These are phyloP conservation scores for Junonia oenone DNA, from an alignment of 2,888 invertebrate species.

Conservation along the genomic window DNA sequence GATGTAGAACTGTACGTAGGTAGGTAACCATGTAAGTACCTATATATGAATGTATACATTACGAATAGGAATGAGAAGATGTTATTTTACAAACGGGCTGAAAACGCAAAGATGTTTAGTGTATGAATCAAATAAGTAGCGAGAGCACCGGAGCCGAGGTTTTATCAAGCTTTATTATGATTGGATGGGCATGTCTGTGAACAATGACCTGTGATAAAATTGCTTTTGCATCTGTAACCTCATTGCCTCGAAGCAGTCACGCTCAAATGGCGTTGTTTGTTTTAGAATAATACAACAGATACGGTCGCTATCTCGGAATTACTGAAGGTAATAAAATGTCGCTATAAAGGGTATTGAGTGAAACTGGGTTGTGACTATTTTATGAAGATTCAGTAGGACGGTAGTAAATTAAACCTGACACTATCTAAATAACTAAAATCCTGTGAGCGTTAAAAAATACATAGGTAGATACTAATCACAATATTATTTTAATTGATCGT, in stretches of 20 bases:
- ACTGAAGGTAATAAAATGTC: conserved; percentile 14
- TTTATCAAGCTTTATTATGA: conserved; percentile 25
- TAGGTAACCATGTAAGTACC: too few relatives aligned
- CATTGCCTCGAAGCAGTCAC: conserved; percentile 15
- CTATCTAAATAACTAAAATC: not conserved
- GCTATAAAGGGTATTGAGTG: conserved; percentile 8
- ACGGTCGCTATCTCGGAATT: conserved; percentile 5
- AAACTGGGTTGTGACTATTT: conserved; percentile 12
- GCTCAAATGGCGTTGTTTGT: conserved; percentile 13
- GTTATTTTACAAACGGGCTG: not conserved
- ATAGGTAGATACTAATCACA: too few relatives aligned
- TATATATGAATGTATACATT: too few relatives aligned
- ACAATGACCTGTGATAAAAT: conserved; percentile 27
- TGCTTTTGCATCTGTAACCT: conserved; percentile 22
- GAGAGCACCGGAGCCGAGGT: conserved; percentile 1
- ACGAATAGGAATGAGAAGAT: too few relatives aligned
- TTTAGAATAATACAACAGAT: conserved; percentile 7
- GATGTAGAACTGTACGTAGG: too few relatives aligned
- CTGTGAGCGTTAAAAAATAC: not conserved
- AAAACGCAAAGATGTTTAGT: not conserved
- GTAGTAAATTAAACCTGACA: not conserved
- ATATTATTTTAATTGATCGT: too few relatives aligned
- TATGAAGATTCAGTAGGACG: conserved; percentile 1
- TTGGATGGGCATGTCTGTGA: conserved; percentile 21
- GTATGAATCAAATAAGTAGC: conserved; percentile 17